These are phyloP conservation scores for Tetrapedia diversipes DNA, from an alignment of 2,888 invertebrate genomes.

Conservation along the genomic window DNA sequence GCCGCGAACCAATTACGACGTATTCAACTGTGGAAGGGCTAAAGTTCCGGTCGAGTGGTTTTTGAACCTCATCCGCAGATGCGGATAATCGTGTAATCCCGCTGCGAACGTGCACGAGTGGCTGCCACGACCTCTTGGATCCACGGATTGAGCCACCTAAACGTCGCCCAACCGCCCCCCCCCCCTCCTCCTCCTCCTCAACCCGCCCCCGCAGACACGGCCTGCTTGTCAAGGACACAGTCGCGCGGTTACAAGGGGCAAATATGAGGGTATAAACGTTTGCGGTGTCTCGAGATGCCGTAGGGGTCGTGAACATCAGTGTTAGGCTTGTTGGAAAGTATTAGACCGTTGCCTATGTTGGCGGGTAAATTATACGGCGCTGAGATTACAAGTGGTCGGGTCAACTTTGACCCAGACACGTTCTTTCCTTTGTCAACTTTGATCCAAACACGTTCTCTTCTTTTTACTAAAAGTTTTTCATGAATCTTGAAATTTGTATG, in stretches of 20 bases:
- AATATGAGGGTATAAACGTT: conserved; percentile 15
- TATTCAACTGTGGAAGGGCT: conserved; percentile 73
- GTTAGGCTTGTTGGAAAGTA: background rate
- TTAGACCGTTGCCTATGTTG: background rate
- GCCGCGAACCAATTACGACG: conserved; percentile 75
- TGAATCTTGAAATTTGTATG: no score
- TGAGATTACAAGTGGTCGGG: no score
- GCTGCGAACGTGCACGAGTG: conserved; percentile 70
- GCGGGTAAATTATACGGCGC: no score
- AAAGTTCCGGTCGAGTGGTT: conserved; percentile 76
- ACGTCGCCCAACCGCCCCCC: no score
- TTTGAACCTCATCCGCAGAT: conserved; percentile 78
- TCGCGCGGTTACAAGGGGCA: conserved; percentile 13
- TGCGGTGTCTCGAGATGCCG: background rate
- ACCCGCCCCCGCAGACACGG: conserved; percentile 21
- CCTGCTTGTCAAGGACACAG: conserved; percentile 44
- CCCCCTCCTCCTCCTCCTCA: no score
- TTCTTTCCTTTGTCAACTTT: no score
- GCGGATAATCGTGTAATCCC: conserved; percentile 76
- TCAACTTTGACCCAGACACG: no score
- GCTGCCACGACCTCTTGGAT: conserved; percentile 54
- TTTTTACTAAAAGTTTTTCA: no score
- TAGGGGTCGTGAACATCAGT: background rate
- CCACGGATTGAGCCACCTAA: conserved; percentile 43
- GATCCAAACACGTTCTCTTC: no score